These are phyloP conservation scores for Dasypogon diadema DNA, from an alignment of 2,888 invertebrate genomes.

Conservation along the genomic window DNA sequence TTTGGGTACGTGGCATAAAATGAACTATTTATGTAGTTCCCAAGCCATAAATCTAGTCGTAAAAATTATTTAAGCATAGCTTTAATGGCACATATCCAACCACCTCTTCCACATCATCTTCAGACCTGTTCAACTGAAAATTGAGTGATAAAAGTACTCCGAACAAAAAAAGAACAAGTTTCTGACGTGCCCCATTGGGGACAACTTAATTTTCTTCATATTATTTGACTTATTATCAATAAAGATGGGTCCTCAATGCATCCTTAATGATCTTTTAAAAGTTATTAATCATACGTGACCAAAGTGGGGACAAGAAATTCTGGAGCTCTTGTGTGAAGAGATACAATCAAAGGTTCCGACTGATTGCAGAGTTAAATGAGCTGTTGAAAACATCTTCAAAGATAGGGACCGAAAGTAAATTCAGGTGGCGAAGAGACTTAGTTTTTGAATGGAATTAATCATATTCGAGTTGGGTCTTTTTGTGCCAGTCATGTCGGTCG, in stretches of 20 bases:
- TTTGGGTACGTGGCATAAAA: too few relatives aligned
- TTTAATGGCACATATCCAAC: background rate
- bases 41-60: too few relatives aligned
- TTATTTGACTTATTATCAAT: slow-evolving; percentile 47
- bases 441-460: background rate
- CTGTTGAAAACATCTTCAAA: background rate
- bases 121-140: background rate
- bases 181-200: background rate
- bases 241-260: slow-evolving; percentile 25
- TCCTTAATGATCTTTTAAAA: slow-evolving; percentile 29
- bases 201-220: slow-evolving; percentile 32
- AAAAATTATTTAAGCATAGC: too few relatives aligned
- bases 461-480: background rate
- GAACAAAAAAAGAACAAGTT: background rate
- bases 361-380: background rate
- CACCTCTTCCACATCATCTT: too few relatives aligned
- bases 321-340: background rate
- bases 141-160: background rate
- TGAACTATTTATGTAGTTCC: too few relatives aligned
- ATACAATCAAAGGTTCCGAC: slow-evolving; percentile 5
- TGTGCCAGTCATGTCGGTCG: background rate
- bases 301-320: background rate
- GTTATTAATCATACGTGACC: slow-evolving; percentile 35
- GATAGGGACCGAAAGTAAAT: background rate
- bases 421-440: background rate